Evolutionary conservation across 2,888 invertebrate species (phyloP).

Genomic region (Elysia crispata): DNA sequence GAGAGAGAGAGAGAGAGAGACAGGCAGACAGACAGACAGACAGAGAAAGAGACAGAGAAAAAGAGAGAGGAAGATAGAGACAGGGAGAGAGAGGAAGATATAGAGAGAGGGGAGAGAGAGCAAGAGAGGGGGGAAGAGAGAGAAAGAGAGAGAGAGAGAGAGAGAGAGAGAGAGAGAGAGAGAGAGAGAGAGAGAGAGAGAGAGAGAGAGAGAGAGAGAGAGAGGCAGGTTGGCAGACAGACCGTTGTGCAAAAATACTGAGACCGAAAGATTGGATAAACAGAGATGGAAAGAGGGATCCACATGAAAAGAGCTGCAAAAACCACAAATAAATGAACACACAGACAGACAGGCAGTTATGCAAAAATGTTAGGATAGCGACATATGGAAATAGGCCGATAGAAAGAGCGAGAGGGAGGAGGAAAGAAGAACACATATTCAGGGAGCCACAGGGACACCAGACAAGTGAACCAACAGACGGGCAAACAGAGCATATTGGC

Average conservation of each 20-base stretch:
- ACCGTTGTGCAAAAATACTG: not conserved
- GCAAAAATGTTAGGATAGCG: too few relatives aligned
- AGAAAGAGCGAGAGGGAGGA: too few relatives aligned
- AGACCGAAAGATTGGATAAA: too few relatives aligned
- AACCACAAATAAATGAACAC: too few relatives aligned
- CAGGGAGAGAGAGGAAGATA: not conserved
- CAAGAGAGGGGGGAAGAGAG: not conserved
- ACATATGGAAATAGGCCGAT: too few relatives aligned
- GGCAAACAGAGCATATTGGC: not conserved
- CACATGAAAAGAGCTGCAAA: too few relatives aligned
- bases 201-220: conserved; percentile 29
- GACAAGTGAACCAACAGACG: not conserved
- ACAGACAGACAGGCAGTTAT: too few relatives aligned
- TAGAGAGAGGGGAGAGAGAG: conserved; percentile 12
- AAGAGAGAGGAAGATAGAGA: not conserved
- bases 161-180: conserved; percentile 7
- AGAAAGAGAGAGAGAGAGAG: not conserved
- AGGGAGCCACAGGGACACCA: not conserved
- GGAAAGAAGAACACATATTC: not conserved
- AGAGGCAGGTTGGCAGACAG: conserved; percentile 10
- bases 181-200: conserved; percentile 12
- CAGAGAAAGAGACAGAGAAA: not conserved
- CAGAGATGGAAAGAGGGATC: too few relatives aligned
- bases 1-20: not conserved
- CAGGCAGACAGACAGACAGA: conserved; percentile 9